Evolutionary conservation across 1,140 invertebrate genomes (phyloP).

Genomic region (Magallana ariakensis): DNA sequence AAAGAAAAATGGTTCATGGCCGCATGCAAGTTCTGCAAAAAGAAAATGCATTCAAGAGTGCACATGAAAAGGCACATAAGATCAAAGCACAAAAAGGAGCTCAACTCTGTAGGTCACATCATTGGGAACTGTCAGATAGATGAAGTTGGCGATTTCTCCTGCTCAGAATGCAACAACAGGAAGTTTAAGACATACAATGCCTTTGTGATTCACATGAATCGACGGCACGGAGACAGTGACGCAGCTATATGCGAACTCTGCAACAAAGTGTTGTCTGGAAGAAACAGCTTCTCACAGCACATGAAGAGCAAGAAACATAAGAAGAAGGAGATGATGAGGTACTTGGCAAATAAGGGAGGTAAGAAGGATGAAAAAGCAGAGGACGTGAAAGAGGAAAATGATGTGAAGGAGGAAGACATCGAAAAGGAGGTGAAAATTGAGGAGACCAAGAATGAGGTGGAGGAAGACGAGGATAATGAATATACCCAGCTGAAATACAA

Average conservation of each 20-base stretch:
- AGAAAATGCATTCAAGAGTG: conserved; percentile 81
- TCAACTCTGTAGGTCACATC: conserved; percentile 42
- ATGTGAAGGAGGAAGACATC: not conserved
- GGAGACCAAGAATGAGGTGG: not conserved
- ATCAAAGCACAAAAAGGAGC: conserved; percentile 81
- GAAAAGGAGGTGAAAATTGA: not conserved
- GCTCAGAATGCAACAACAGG: conserved; percentile 63
- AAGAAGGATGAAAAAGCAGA: not conserved
- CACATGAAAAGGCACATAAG: conserved; percentile 85
- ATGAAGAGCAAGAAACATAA: conserved; percentile 29
- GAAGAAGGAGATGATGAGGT: conserved; percentile 32
- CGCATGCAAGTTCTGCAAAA: conserved; percentile 81
- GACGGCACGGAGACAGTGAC: conserved; percentile 60
- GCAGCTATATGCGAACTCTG: conserved; percentile 65
- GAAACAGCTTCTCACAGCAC: conserved; percentile 49
- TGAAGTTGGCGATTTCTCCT: conserved; percentile 69
- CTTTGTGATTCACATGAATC: conserved; percentile 63
- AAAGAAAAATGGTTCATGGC: conserved; percentile 84
- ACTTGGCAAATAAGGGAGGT: not conserved
- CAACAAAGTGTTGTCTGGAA: conserved; percentile 59
- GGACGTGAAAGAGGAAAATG: not conserved
- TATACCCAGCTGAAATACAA: conserved; percentile 11
- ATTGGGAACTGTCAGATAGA: not conserved
- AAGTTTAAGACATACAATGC: conserved; percentile 57
- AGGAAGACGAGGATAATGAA: not conserved